phyloP scores from a whole-genome alignment of 2,113 vertebrate genomes.

The Barnardius zonarius region DNA sequence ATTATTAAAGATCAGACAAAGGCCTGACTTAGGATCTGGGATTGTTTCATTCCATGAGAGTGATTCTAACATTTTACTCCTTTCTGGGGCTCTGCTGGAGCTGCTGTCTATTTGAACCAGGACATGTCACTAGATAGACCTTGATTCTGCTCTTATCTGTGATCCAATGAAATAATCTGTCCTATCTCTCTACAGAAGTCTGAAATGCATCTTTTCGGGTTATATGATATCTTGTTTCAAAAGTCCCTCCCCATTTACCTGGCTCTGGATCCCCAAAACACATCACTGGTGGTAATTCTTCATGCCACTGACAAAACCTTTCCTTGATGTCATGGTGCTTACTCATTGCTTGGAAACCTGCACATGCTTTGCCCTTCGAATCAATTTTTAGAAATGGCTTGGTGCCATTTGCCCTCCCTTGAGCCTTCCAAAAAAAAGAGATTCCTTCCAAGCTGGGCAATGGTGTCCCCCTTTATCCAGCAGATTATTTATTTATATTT shows the following conservation, averaged over 20 bases:
- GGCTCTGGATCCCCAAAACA: neutral
- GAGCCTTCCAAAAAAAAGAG: conserved; percentile 29
- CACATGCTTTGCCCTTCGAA: conserved; percentile 3
- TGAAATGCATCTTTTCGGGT: neutral
- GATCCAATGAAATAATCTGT: neutral
- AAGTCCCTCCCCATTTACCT: neutral
- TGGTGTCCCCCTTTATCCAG: neutral
- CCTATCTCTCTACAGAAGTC: neutral
- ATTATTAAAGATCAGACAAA: neutral
- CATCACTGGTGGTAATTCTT: neutral
- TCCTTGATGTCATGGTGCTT: conserved; percentile 42
- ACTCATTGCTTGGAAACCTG: conserved; percentile 51
- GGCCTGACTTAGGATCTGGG: neutral
- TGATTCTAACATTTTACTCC: neutral
- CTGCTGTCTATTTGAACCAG: neutral
- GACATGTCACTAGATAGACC: neutral
- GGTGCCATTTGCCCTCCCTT: conserved; percentile 18
- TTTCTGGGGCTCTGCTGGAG: neutral
- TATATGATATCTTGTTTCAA: neutral
- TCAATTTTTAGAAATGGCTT: conserved; percentile 53
- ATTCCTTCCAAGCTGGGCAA: conserved; percentile 10
- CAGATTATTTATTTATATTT: neutral
- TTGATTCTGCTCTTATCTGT: neutral
- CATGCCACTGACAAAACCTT: conserved; percentile 4
- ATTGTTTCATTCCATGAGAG: neutral